Percentiles rank a stretch among this genome's conserved stretches.
These are phyloP conservation scores for Imbricaverruca yamaguchii DNA, from an alignment of 2,888 invertebrate genomes.

Conservation along the genomic window DNA sequence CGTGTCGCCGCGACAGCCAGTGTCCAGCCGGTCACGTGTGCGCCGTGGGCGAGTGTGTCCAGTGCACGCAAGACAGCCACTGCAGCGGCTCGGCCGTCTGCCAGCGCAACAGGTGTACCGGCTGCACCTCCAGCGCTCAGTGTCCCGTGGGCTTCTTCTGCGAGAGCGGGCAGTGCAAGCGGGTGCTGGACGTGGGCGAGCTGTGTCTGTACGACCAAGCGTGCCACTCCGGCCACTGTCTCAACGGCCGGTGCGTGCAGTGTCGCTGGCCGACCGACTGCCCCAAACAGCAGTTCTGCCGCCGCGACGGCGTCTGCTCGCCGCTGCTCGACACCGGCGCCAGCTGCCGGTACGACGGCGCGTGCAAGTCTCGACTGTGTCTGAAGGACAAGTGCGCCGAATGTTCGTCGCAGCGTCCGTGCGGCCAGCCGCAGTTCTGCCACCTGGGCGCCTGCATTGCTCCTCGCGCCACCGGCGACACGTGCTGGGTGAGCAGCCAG, in stretches of 20 bases:
- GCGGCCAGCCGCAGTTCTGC: too few species aligned
- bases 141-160: background rate
- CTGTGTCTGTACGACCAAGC: background rate
- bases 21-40: background rate
- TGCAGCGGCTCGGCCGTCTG: background rate
- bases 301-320: background rate
- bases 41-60: background rate
- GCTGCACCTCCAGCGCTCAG: background rate
- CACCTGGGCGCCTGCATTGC: too few species aligned
- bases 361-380: background rate
- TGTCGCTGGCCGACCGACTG: background rate
- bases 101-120: background rate
- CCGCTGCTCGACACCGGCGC: background rate
- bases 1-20: background rate
- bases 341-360: background rate
- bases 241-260: background rate
- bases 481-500: too few species aligned
- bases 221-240: background rate
- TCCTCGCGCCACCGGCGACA: too few species aligned
- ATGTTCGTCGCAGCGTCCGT: background rate
- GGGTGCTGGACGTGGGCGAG: background rate
- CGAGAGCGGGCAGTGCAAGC: background rate
- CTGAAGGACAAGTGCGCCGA: background rate
- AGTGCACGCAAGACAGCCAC: background rate
- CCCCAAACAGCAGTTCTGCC: background rate